Evolutionary conservation across 2,888 invertebrate genomes (phyloP), one percentile per base, ranked within the genome.

Genomic region (Parascotia fuliginaria): DNA sequence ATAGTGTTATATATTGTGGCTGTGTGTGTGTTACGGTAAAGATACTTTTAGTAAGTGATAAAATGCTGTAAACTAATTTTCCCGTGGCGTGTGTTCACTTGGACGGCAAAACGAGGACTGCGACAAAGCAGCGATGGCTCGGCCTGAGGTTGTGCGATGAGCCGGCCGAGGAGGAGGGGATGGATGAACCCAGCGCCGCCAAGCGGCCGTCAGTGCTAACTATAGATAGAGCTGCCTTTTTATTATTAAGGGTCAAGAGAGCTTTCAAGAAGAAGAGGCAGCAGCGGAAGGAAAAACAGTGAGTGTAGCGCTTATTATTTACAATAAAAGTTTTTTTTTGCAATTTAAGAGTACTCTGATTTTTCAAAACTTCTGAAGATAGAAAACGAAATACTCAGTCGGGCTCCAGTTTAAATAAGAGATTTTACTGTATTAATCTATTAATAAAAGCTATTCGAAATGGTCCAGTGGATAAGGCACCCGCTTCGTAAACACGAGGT

Each of bases 191-290:
- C 28, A 81, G 85, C 75, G 75, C 89, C 65, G 81, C 87, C 75
- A 93, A 93, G 83, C 93, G 94, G 83, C 94, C 94, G 73, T 94
- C 94, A 68, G 94, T 95, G 57, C 92, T 97, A 67, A 96, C 97
- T 71, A 97, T 98, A 82, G 97, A 97, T 92, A 94, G 97, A 63
- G 97, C 97, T 41, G 97, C 97, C 44, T 97, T 98, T 84, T 93
- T 98, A 28, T 93, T 98, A 66, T 92, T 98, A 67, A 93, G 97
- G 66, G 97, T 98, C 51, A 97, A 97, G 81, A 95, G 96, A 77
- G 97, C 97, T 31, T 97, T 98, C 88, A 97, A 96, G 89, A 97
- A 96, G 92, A 97, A 97, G 91, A 95, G 97, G 66, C 95, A 97
- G 81, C 96, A 96, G 83, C 93, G 96, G 70, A 97, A 97, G 80